Conservation (phyloP, 2,888 invertebrate genomes). For the Molorchus minor region DNA sequence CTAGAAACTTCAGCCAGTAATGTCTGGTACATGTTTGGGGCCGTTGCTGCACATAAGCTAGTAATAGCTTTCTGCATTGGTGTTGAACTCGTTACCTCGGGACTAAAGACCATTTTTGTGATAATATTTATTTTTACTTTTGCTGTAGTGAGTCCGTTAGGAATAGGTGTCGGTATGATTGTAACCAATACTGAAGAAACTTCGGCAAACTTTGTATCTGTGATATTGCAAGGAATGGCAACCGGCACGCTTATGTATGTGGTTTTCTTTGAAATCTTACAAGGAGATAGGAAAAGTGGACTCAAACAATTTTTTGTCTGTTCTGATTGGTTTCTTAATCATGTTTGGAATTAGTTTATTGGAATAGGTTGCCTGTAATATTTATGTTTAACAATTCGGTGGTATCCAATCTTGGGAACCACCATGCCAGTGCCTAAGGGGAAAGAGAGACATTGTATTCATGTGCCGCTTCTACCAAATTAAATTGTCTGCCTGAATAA, state of each 20-base stretch:
- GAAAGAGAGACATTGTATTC: too few species aligned
- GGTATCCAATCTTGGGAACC: too few species aligned
- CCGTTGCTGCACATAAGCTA: slow-evolving; percentile 85
- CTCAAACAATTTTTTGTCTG: slow-evolving; percentile 72
- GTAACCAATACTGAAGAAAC: slow-evolving; percentile 70
- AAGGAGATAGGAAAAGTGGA: slow-evolving; percentile 67
- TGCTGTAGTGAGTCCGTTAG: slow-evolving; percentile 82
- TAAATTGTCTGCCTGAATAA: too few species aligned
- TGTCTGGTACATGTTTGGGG: slow-evolving; percentile 84
- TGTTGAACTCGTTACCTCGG: slow-evolving; percentile 79
- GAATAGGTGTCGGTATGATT: slow-evolving; percentile 78
- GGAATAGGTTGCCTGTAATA: neutral
- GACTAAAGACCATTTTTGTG: slow-evolving; percentile 70
- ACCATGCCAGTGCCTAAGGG: too few species aligned
- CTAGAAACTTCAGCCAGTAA: slow-evolving; percentile 71
- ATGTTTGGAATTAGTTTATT: slow-evolving; percentile 69
- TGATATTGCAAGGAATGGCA: slow-evolving; percentile 83
- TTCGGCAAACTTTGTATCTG: slow-evolving; percentile 70
- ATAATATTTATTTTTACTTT: slow-evolving; percentile 78
- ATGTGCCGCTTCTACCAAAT: too few species aligned
- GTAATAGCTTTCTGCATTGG: slow-evolving; percentile 91
- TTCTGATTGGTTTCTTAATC: slow-evolving; percentile 73
- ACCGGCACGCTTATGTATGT: slow-evolving; percentile 94
- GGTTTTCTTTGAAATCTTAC: slow-evolving; percentile 95
- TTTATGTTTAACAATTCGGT: neutral